Evolutionary conservation across 1,140 invertebrate species (phyloP).

Genomic region (Drosophila repletoides): DNA sequence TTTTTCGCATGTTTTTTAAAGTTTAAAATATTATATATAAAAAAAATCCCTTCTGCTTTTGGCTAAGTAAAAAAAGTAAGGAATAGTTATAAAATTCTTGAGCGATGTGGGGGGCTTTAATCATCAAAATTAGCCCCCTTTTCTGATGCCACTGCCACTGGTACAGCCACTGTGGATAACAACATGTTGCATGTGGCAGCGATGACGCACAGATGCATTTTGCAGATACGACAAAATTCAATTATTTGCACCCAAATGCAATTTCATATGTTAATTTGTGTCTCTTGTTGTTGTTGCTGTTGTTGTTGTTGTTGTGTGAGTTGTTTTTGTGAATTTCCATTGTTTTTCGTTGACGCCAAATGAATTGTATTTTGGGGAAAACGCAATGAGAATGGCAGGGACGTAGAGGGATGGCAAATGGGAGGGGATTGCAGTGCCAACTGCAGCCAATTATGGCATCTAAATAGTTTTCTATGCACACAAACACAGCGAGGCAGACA

Average conservation of each 20-base stretch:
- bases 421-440: conserved; percentile 17
- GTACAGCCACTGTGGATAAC: too few species aligned
- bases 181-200: conserved; percentile 37
- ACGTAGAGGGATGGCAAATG: background rate
- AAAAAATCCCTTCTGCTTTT: too few species aligned
- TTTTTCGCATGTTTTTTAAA: too few species aligned
- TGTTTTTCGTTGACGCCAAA: conserved; percentile 31
- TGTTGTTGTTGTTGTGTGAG: background rate
- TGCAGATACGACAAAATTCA: conserved; percentile 74
- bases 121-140: too few species aligned
- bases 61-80: too few species aligned
- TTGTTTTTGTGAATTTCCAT: conserved; percentile 12
- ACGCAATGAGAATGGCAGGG: conserved; percentile 1
- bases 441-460: conserved; percentile 73
- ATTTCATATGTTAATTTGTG: conserved; percentile 76
- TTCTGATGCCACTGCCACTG: too few species aligned
- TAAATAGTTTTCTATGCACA: conserved; percentile 59
- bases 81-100: too few species aligned
- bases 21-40: too few species aligned
- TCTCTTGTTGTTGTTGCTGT: conserved; percentile 11
- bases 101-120: too few species aligned
- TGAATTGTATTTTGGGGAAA: conserved; percentile 22
- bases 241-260: conserved; percentile 73
- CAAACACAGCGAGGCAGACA: too few species aligned
- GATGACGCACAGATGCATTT: conserved; percentile 26